phyloP scores from a whole-genome alignment of 2,888 invertebrate species.

The Encarsia formosa region DNA sequence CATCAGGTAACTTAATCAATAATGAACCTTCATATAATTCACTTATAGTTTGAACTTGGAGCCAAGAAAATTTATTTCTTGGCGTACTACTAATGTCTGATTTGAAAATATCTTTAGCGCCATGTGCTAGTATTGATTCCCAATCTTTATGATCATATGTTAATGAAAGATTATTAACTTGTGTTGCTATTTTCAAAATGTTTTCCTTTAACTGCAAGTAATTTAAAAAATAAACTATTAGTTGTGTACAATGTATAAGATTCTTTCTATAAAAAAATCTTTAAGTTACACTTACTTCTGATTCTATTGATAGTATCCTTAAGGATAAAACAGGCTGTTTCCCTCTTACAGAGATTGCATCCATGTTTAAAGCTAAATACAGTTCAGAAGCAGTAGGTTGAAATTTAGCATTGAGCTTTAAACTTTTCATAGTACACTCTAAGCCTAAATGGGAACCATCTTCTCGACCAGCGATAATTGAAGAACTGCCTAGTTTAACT shows the following conservation, averaged over 20 bases:
- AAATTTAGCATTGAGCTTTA: constrained; percentile 56
- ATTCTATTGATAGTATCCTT: constrained; percentile 41
- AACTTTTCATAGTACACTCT: constrained; percentile 64
- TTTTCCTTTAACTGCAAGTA: constrained; percentile 43
- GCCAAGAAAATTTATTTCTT: constrained; percentile 40
- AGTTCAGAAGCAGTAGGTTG: constrained; percentile 39
- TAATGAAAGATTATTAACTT: constrained; percentile 64
- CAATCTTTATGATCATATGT: constrained; percentile 64
- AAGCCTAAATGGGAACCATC: constrained; percentile 65
- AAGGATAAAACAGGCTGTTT: constrained; percentile 46
- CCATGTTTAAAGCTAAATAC: constrained; percentile 42
- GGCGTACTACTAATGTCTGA: constrained; percentile 36
- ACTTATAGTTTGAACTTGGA: constrained; percentile 41
- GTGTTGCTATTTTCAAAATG: constrained; percentile 41
- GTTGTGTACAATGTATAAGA: too few species aligned
- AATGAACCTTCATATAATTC: constrained; percentile 47
- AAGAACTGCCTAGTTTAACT: constrained; percentile 69
- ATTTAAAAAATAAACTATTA: not conserved
- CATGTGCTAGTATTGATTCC: constrained; percentile 43
- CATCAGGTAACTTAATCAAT: constrained; percentile 43
- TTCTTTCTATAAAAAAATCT: not conserved
- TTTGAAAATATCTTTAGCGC: constrained; percentile 35
- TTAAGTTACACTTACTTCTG: constrained; percentile 34
- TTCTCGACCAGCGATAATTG: constrained; percentile 65
- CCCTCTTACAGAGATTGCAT: constrained; percentile 44